phyloP scores from a whole-genome alignment of 2,888 invertebrate species.

The Dasysyrphus tricinctus region DNA sequence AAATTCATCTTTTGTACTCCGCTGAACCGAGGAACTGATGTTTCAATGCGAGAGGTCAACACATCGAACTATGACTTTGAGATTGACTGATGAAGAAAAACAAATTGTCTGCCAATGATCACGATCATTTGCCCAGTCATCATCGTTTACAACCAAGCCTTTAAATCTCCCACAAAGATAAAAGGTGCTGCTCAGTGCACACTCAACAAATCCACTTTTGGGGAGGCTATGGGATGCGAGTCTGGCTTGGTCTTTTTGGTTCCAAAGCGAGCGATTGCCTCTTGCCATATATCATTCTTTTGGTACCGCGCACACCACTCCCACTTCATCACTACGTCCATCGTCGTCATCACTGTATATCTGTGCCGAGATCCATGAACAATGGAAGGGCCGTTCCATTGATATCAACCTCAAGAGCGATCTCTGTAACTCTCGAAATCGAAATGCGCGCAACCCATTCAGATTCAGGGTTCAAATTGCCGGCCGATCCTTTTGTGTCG shows the following conservation, averaged over 20 bases:
- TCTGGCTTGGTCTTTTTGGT: conserved; percentile 18
- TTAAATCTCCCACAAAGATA: conserved; percentile 75
- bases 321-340: conserved; percentile 43
- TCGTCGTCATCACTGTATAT: conserved; percentile 12
- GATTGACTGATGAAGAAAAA: conserved; percentile 76
- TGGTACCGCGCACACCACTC: conserved; percentile 54
- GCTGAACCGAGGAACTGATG: conserved; percentile 56
- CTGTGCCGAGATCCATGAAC: conserved; percentile 39
- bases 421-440: conserved; percentile 59
- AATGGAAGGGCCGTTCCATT: conserved; percentile 69
- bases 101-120: conserved; percentile 76
- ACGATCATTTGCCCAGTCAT: conserved; percentile 75
- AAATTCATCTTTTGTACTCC: conserved; percentile 67
- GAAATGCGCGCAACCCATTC: conserved; percentile 43
- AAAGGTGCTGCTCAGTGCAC: conserved; percentile 65
- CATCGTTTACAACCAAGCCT: conserved; percentile 71
- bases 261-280: conserved; percentile 36
- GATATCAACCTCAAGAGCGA: conserved; percentile 60
- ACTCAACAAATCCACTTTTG: conserved; percentile 70
- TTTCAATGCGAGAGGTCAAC: conserved; percentile 75
- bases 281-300: conserved; percentile 70
- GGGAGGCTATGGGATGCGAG: conserved; percentile 43
- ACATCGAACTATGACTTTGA: conserved; percentile 76
- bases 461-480: conserved; percentile 54
- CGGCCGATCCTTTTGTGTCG: conserved; percentile 69